phyloP scores from a whole-genome alignment of 2,113 vertebrate genomes.

The Chunga burmeisteri region DNA sequence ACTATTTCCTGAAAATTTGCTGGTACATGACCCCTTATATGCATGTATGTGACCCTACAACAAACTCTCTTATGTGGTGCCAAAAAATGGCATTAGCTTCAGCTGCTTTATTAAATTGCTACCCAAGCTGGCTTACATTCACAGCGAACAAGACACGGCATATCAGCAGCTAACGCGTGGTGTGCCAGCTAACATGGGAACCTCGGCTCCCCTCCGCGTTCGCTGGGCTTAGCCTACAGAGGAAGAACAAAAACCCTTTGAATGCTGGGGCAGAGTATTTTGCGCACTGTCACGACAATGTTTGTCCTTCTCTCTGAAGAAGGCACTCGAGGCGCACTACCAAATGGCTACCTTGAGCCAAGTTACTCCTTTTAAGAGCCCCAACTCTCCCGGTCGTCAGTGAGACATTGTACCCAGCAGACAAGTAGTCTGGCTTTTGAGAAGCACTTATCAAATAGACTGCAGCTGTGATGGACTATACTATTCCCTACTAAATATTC shows the following conservation, averaged over 20 bases:
- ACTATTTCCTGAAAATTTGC: slow-evolving; percentile 66
- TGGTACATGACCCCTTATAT: slow-evolving; percentile 48
- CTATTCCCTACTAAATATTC: background rate
- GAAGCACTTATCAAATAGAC: background rate
- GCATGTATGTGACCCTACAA: slow-evolving; percentile 38
- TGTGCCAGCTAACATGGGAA: background rate
- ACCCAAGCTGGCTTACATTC: background rate
- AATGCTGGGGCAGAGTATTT: background rate
- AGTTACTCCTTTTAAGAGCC: background rate
- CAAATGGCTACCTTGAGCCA: background rate
- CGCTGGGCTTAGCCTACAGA: accelerated
- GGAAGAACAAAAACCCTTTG: background rate
- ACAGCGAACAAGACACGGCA: background rate
- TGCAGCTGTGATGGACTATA: background rate
- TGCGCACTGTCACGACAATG: background rate
- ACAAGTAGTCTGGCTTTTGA: background rate
- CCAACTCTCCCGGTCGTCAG: background rate
- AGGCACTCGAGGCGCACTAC: background rate
- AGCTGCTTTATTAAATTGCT: slow-evolving; percentile 32
- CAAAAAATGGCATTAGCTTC: slow-evolving; percentile 36
- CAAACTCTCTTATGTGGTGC: slow-evolving; percentile 28
- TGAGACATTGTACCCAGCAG: background rate
- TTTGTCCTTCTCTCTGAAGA: background rate
- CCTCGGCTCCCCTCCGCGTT: background rate
- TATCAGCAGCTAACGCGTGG: accelerated